Percentiles rank a stretch among this genome's conserved stretches.
Conservation (phyloP, 2,797 vertebrate species). For the Darevskia mixta region DNA sequence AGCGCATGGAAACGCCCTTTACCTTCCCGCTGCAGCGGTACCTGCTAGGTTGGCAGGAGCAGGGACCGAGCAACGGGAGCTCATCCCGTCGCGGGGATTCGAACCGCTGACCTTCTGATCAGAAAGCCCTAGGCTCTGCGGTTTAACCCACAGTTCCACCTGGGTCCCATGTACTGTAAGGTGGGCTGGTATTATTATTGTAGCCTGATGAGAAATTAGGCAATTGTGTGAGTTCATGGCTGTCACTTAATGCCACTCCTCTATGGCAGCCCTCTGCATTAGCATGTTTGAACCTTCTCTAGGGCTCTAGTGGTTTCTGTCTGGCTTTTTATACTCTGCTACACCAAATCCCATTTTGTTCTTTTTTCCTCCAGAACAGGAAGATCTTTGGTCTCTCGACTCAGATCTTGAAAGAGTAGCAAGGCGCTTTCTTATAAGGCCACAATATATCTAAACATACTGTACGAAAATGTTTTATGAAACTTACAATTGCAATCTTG, state of each 20-base stretch:
- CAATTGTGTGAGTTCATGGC: background rate
- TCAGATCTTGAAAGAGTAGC: background rate
- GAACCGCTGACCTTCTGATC: too few relatives aligned
- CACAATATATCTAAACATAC: background rate
- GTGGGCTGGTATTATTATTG: background rate
- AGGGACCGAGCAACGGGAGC: too few relatives aligned
- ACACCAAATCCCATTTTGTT: background rate
- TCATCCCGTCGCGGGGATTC: too few relatives aligned
- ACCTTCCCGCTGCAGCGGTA: too few relatives aligned
- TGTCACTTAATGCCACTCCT: background rate
- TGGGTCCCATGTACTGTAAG: background rate
- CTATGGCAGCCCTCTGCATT: too few relatives aligned
- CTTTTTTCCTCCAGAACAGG: background rate
- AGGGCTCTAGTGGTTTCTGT: background rate
- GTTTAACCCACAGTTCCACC: too few relatives aligned
- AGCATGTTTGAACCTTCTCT: background rate
- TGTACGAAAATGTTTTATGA: background rate
- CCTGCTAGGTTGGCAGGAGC: too few relatives aligned
- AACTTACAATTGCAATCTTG: background rate
- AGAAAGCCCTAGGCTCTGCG: too few relatives aligned
- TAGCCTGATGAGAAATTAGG: too few relatives aligned
- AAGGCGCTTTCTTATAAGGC: background rate
- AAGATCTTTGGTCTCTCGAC: background rate
- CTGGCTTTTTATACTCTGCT: background rate
- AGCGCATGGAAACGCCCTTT: too few relatives aligned